These are phyloP conservation scores for Amblyteles armatorius DNA, from an alignment of 2,888 invertebrate species.

Conservation along the genomic window DNA sequence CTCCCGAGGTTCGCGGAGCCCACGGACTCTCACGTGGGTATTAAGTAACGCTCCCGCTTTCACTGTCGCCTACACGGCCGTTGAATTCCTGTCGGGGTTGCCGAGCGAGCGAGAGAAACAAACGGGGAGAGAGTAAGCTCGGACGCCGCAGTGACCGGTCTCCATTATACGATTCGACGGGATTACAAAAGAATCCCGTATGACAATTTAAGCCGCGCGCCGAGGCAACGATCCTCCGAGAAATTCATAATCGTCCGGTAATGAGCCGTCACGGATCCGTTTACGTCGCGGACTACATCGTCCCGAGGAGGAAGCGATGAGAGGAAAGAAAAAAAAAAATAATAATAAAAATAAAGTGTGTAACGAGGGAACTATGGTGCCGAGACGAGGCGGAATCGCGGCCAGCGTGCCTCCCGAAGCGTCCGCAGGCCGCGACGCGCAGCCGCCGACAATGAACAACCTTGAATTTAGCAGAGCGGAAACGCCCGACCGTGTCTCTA, in stretches of 20 bases:
- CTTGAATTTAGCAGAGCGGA: constrained; percentile 84
- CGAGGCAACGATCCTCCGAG: not conserved
- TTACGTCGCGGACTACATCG: constrained; percentile 33
- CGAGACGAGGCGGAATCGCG: constrained; percentile 59
- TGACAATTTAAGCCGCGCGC: too few relatives aligned
- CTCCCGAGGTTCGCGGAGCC: constrained; percentile 49
- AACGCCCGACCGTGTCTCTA: constrained; percentile 79
- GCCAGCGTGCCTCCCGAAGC: constrained; percentile 50
- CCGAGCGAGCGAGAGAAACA: constrained; percentile 14
- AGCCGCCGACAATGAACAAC: constrained; percentile 72
- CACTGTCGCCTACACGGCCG: constrained; percentile 81
- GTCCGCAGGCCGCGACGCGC: constrained; percentile 64
- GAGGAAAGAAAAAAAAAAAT: not conserved
- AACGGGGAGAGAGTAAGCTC: not conserved
- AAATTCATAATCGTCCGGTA: constrained; percentile 55
- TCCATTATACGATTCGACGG: constrained; percentile 6
- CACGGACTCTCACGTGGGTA: constrained; percentile 71
- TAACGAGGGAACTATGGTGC: constrained; percentile 44
- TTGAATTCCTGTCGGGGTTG: constrained; percentile 74
- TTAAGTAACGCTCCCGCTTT: constrained; percentile 80
- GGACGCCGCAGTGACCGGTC: constrained; percentile 10
- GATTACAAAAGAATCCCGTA: not conserved
- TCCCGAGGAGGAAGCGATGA: constrained; percentile 7
- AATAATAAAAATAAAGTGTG: constrained; percentile 28
- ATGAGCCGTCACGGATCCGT: constrained; percentile 46